phyloP scores from a whole-genome alignment of 2,797 vertebrate species.

The Sebastes diaconus region DNA sequence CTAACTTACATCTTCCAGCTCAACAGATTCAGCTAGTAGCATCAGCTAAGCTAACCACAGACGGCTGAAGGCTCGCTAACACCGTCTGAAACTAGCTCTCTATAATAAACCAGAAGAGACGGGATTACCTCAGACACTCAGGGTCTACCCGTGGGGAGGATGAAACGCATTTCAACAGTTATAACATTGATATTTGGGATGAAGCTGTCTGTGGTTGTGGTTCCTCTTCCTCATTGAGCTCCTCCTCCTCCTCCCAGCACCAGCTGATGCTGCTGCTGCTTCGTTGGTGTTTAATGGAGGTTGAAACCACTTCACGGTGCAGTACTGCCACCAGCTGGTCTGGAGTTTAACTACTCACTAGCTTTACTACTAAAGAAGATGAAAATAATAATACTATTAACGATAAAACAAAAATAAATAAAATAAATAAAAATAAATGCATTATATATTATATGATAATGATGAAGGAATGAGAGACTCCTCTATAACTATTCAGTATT shows the following conservation, averaged over 20 bases:
- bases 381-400: too few relatives aligned
- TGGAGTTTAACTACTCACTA: background rate
- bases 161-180: background rate
- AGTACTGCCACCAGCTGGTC: background rate
- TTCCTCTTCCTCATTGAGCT: conserved; percentile 26
- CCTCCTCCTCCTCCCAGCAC: background rate
- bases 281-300: background rate
- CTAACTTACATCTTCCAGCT: fast-evolving
- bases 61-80: background rate
- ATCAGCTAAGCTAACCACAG: conserved; percentile 17
- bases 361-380: too few relatives aligned
- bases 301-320: too few relatives aligned
- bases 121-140: background rate
- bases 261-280: background rate
- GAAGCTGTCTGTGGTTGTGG: background rate
- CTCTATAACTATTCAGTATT: too few relatives aligned
- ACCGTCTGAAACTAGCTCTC: background rate
- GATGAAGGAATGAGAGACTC: too few relatives aligned
- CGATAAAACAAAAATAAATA: too few relatives aligned
- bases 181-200: background rate
- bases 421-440: too few relatives aligned
- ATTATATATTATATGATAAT: too few relatives aligned
- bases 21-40: background rate
- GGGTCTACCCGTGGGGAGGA: background rate
- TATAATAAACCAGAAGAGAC: background rate